Conservation (phyloP, 2,888 invertebrate species). For the Mimas tiliae region DNA sequence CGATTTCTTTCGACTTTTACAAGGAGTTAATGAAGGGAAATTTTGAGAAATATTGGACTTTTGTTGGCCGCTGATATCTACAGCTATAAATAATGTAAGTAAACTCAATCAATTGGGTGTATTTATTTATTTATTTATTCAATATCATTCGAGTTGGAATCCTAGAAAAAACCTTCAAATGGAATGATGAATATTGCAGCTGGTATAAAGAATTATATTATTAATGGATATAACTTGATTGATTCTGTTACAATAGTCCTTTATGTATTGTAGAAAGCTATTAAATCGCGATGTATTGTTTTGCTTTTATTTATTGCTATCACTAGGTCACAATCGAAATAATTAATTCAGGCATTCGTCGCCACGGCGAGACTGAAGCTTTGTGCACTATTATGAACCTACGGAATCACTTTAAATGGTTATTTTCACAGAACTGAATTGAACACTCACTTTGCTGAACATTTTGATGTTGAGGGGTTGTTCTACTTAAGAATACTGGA, state of each 20-base stretch:
- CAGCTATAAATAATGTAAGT: no score
- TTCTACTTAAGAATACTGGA: not conserved
- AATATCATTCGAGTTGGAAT: not conserved
- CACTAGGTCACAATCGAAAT: not conserved
- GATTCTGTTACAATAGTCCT: not conserved
- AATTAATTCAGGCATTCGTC: no score
- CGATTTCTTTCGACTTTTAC: no score
- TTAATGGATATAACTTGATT: not conserved
- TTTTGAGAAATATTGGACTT: no score
- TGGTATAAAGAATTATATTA: not conserved
- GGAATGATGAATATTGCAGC: not conserved
- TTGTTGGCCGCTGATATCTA: no score
- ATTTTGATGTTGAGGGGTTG: constrained; percentile 51
- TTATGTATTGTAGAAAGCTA: no score
- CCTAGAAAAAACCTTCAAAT: no score
- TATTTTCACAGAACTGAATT: not conserved
- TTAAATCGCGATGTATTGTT: not conserved
- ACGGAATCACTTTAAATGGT: not conserved
- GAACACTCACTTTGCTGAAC: constrained; percentile 62
- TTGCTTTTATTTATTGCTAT: not conserved
- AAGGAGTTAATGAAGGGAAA: no score
- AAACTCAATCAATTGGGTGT: no score
- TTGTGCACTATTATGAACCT: not conserved
- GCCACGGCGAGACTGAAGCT: no score
- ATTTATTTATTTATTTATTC: no score